A percentile compares a stretch with the other conserved stretches of the same genome.
Evolutionary conservation across 2,888 invertebrate genomes (phyloP).

Genomic region (Eustalomyia histrio): DNA sequence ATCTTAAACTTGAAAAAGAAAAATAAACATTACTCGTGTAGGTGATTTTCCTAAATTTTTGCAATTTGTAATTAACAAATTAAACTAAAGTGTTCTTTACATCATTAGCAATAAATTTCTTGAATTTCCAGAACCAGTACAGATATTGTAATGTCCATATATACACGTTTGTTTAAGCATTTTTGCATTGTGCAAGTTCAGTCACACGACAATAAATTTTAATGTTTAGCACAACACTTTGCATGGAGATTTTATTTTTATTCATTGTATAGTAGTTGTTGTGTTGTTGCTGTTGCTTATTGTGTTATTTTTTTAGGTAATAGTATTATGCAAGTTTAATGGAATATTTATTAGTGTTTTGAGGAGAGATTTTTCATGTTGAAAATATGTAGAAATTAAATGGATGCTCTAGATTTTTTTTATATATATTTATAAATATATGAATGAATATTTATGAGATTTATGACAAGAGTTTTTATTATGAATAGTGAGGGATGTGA

Average conservation of each 20-base stretch:
- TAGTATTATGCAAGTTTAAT: constrained; percentile 51
- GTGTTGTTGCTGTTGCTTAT: neutral
- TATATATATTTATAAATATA: neutral
- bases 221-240: constrained; percentile 57
- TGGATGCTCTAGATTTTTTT: neutral
- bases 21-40: neutral
- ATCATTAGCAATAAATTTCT: too few relatives aligned
- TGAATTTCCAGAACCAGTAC: too few relatives aligned
- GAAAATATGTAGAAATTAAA: neutral
- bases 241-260: constrained; percentile 30
- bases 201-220: constrained; percentile 55
- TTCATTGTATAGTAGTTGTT: constrained; percentile 11
- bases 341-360: constrained; percentile 50
- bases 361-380: constrained; percentile 32
- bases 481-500: neutral
- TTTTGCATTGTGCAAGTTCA: constrained; percentile 10
- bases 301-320: constrained; percentile 19
- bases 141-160: too few relatives aligned
- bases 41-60: too few relatives aligned
- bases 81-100: too few relatives aligned
- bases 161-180: neutral
- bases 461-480: neutral
- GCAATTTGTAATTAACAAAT: too few relatives aligned
- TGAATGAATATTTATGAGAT: neutral
- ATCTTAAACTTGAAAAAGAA: neutral